Base-by-base conservation (phyloP, 2,797 vertebrate species). In the Thunnus albacares region DNA sequence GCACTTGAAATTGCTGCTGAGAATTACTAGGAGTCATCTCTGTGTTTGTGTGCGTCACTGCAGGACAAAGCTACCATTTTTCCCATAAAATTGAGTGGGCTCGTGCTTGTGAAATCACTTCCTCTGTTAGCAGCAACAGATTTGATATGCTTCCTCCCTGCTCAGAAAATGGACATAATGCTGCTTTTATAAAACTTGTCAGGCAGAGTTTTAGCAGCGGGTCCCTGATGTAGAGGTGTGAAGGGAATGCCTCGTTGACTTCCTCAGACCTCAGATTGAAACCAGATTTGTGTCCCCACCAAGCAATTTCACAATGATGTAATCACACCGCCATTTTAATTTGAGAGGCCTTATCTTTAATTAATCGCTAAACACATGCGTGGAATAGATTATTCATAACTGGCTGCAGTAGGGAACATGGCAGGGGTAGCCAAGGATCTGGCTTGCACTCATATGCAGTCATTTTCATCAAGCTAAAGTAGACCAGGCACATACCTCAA, bases 221-320 rank as follows among this genome's bases (percentile, higher is more conserved):
- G 71, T 88, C 81, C 75, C 80, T 82, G 85, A 90, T 80, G 85
- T 70, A 41, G 90, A 94, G 91, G 92, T 94, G 94, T 92, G 90
- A 92, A 86, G 86, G 83, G 77, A 94, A 90, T 76, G 79, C 87
- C 82, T 84, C 56, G 22, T 81, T 82, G 76, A 91, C 91, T 92
- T 92, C 90, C 88, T 93, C 74, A 74, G 70, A 79, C 83, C 65
- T 72, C 75, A 71, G 87, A 94, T 91, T 89, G 81, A 89, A 94
- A 94, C 90, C 90, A 95, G 90, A 93, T 88, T 93, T 86, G 62
- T 74, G 90, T 92, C 88, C 90, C 89, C 75, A 87, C 84, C 75
- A 79, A 88, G 80, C 75, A 68, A 84, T 89, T 89, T 85, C 22
- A 43, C 63, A 45, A 84, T 94, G 87, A 93, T 81, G 90, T 89